phyloP scores from a whole-genome alignment of 2,888 invertebrate species.

The Diarsia dahlii region DNA sequence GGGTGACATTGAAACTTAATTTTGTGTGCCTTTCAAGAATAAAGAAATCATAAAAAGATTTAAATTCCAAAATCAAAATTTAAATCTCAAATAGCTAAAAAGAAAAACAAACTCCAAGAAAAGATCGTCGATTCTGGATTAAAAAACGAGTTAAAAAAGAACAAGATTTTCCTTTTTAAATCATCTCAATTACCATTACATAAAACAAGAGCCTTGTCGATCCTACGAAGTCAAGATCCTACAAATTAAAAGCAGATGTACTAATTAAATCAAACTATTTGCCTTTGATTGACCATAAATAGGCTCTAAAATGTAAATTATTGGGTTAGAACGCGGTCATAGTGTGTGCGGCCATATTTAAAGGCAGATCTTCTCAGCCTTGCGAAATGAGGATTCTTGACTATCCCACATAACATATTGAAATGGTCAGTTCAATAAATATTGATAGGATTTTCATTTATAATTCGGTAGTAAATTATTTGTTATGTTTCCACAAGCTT shows the following conservation, averaged over 20 bases:
- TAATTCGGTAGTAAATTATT: conserved; percentile 40
- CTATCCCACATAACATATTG: conserved; percentile 51
- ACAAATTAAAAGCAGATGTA: conserved; percentile 64
- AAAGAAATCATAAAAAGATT: not conserved
- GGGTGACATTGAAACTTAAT: not conserved
- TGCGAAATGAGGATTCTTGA: conserved; percentile 55
- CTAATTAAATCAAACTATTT: conserved; percentile 52
- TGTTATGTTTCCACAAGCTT: conserved; percentile 17
- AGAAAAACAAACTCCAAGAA: not conserved
- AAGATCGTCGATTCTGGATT: not conserved
- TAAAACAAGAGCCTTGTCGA: conserved; percentile 48
- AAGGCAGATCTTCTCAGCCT: conserved; percentile 57
- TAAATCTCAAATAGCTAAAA: not conserved
- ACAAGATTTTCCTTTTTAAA: not conserved
- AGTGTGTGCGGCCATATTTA: conserved; percentile 47
- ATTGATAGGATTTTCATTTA: conserved; percentile 53
- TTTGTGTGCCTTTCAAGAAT: not conserved
- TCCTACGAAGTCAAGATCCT: conserved; percentile 53
- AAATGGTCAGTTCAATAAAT: conserved; percentile 55
- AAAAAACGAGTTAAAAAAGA: not conserved
- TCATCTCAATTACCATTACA: conserved; percentile 24
- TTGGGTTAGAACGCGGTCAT: conserved; percentile 50
- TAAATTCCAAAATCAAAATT: not conserved
- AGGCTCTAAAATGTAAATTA: conserved; percentile 56
- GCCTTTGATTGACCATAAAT: conserved; percentile 56